Percentiles rank a stretch among this genome's conserved stretches.
Evolutionary conservation across 1,140 invertebrate genomes (phyloP).

Genomic region (Ceratina japonica): DNA sequence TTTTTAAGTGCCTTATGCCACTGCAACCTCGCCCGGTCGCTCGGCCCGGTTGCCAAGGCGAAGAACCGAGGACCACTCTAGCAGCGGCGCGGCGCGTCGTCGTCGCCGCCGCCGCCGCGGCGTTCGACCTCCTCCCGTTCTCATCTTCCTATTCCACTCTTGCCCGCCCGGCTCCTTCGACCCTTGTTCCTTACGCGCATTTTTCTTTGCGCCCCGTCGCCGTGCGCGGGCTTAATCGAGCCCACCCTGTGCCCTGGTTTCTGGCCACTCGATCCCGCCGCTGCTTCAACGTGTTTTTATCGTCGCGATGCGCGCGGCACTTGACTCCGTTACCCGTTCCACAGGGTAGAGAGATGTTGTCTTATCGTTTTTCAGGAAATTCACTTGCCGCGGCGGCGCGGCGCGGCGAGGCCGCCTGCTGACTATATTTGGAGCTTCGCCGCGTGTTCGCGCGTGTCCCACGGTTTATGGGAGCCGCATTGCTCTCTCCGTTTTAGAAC

Average conservation of each 20-base stretch:
- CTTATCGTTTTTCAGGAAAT: constrained; percentile 15
- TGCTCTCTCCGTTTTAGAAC: neutral
- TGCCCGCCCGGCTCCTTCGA: neutral
- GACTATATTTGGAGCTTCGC: constrained; percentile 13
- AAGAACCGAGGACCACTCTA: constrained; percentile 39
- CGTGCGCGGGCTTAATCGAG: constrained; percentile 49
- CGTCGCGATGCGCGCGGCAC: constrained; percentile 45
- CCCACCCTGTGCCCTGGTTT: constrained; percentile 57
- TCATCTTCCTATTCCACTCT: neutral
- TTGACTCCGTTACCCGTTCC: constrained; percentile 45
- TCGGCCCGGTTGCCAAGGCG: constrained; percentile 60
- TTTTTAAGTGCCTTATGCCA: constrained; percentile 61
- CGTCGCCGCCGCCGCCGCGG: too few relatives aligned
- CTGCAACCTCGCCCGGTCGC: constrained; percentile 24
- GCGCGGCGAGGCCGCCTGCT: too few relatives aligned
- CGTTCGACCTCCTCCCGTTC: neutral
- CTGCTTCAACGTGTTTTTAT: constrained; percentile 38
- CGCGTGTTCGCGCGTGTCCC: neutral
- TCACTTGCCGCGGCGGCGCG: neutral
- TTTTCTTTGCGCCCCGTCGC: constrained; percentile 4
- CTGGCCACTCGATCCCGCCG: constrained; percentile 53
- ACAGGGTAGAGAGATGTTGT: neutral
- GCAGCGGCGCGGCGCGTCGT: too few relatives aligned
- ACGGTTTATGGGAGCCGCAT: neutral
- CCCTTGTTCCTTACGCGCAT: neutral